Evolutionary conservation across 1,140 invertebrate genomes (phyloP).

Genomic region (Aphaenogaster ashmeadi): DNA sequence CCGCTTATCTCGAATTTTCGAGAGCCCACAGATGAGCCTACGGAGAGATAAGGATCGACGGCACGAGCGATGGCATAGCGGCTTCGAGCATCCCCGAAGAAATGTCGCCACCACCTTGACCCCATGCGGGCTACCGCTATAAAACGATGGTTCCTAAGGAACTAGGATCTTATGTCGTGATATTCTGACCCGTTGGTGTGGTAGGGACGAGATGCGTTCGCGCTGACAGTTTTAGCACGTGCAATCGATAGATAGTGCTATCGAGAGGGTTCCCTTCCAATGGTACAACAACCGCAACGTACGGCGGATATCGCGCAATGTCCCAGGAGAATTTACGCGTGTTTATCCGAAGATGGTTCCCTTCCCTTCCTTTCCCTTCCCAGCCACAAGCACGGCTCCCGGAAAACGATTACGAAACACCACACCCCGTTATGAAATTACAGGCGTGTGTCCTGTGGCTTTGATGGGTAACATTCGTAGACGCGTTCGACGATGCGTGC

Average conservation of each 20-base stretch:
- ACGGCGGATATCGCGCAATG: slow-evolving; percentile 37
- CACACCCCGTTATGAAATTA: slow-evolving; percentile 42
- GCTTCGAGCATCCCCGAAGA: slow-evolving; percentile 64
- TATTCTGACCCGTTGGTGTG: slow-evolving; percentile 14
- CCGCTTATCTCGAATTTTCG: slow-evolving; percentile 32
- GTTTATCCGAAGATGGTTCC: slow-evolving; percentile 27
- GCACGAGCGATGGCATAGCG: slow-evolving; percentile 7
- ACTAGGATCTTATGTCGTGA: slow-evolving; percentile 9
- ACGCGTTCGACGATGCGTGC: not conserved
- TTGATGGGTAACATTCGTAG: slow-evolving; percentile 2
- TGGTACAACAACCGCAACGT: slow-evolving; percentile 46
- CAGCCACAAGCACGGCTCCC: not conserved
- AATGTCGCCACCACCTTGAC: slow-evolving; percentile 76
- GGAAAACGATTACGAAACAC: slow-evolving; percentile 43
- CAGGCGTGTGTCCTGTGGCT: not conserved
- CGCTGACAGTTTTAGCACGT: slow-evolving; percentile 79
- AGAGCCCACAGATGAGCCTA: slow-evolving; percentile 16
- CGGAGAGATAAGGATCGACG: slow-evolving; percentile 26
- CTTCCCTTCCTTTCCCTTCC: not conserved
- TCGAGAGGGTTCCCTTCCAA: slow-evolving; percentile 9
- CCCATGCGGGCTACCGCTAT: slow-evolving; percentile 74
- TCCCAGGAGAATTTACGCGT: slow-evolving; percentile 52
- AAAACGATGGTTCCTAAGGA: slow-evolving; percentile 62
- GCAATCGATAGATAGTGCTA: slow-evolving; percentile 79
- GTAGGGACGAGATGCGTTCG: slow-evolving; percentile 54